Base-by-base conservation (phyloP, 2,888 invertebrate species). In the Cyclophora punctaria region DNA sequence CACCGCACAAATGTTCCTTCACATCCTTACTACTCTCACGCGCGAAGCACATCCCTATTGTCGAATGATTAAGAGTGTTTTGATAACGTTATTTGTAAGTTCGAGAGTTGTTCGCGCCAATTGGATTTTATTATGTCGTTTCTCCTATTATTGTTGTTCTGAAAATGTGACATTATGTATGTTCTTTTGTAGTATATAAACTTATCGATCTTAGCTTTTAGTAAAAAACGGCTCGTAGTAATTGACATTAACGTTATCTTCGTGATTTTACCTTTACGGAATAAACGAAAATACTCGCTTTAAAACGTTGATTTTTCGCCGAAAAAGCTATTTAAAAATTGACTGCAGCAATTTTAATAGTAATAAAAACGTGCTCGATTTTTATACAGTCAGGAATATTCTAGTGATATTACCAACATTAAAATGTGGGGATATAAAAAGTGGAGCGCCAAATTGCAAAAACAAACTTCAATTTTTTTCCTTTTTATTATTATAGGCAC, bases 61-160 rank as follows among this genome's bases (percentile, higher is more conserved):
- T 56, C 47, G 50, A 57, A 73, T 69, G 69, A 71, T 75, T 70
- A 69, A 73, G 66, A 65, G 58, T 66, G 69, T 69, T 71, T 65
- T 71, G 64, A 67, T 66, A 62, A 62, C 66, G 65, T 74, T 72
- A 72, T 69, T 58, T 69, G 66, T 56, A 60, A 59, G 56, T 50
- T 61, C 54, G 53, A 58, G 49, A 51, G 53, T 64, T 60, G 57
- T 57, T 60, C 56, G 56, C 56, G 60, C 58, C 64, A 59, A 66
- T 68, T 66, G 60, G 58, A 55, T 64, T 66, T 63, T 66, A 70
- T 66, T 66, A 64, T 66, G 63, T 51, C 60, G 61, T 64, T 67
- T 63, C 55, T 64, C 62, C 58, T 56, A 52, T 51, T 51, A 59
- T 48, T 51, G 48, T 49, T 49, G 45, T 53, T 49, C 49, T n/a